A percentile compares a stretch with the other conserved stretches of the same genome.
Conservation (phyloP, 2,113 vertebrate genomes). For the Micronisus gabar region DNA sequence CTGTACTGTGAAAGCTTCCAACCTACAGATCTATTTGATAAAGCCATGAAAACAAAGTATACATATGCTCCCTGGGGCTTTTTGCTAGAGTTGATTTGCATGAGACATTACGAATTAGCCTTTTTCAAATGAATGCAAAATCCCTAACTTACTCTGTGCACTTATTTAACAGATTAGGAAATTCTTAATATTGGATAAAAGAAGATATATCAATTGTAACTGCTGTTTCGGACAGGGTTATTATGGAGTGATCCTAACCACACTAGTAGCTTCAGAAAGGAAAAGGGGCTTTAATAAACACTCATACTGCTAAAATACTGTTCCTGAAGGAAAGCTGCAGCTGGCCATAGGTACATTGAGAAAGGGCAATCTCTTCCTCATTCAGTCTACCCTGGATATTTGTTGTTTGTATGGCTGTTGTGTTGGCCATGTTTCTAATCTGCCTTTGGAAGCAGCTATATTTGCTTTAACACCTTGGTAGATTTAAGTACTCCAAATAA, state of each 20-base stretch:
- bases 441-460: neutral
- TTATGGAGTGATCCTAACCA: neutral
- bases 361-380: neutral
- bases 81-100: neutral
- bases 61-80: neutral
- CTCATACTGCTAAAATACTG: neutral
- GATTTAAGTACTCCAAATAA: neutral
- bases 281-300: neutral
- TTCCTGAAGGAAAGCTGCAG: neutral
- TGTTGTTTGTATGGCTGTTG: neutral
- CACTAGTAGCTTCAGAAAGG: neutral
- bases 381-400: neutral
- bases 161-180: neutral
- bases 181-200: neutral
- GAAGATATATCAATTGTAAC: neutral
- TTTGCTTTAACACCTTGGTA: neutral
- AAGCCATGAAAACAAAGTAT: neutral
- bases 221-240: neutral
- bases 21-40: neutral
- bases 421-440: neutral
- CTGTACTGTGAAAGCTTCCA: neutral
- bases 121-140: neutral
- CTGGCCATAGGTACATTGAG: fast-evolving
- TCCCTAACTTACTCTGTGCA: neutral
- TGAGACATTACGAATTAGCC: neutral